These are phyloP conservation scores for Pyrocephalus nanus DNA, from an alignment of 2,797 vertebrate species.

Conservation along the genomic window DNA sequence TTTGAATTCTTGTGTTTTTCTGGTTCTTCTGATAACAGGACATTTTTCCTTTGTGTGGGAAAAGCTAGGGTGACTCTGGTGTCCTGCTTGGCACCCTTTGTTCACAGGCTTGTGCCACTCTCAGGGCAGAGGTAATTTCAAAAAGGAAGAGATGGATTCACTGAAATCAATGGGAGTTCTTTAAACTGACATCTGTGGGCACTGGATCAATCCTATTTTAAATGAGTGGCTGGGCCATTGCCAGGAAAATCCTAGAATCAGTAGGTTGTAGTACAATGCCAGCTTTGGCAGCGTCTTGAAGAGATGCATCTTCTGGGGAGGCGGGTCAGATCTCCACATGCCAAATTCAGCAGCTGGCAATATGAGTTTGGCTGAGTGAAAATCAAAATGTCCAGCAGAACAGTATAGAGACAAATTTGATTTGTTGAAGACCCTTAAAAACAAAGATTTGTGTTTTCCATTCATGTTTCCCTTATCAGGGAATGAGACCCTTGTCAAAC, in stretches of 20 bases:
- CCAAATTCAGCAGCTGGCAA: background rate
- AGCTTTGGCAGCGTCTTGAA: background rate
- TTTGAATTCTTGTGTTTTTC: background rate
- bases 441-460: background rate
- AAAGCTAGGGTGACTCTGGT: background rate
- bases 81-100: background rate
- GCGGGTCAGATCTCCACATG: background rate
- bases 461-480: background rate
- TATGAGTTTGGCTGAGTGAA: background rate
- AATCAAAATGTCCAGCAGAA: background rate
- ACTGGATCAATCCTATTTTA: background rate
- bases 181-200: background rate
- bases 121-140: background rate
- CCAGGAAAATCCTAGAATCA: background rate
- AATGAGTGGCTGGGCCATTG: background rate
- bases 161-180: background rate
- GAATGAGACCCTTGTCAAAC: background rate
- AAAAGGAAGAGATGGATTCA: background rate
- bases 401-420: background rate
- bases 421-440: background rate
- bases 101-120: background rate
- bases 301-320: background rate
- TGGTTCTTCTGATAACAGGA: background rate
- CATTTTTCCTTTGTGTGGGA: background rate
- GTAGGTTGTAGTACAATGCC: background rate